phyloP scores from a whole-genome alignment of 2,113 vertebrate species.

The Takifugu bimaculatus region DNA sequence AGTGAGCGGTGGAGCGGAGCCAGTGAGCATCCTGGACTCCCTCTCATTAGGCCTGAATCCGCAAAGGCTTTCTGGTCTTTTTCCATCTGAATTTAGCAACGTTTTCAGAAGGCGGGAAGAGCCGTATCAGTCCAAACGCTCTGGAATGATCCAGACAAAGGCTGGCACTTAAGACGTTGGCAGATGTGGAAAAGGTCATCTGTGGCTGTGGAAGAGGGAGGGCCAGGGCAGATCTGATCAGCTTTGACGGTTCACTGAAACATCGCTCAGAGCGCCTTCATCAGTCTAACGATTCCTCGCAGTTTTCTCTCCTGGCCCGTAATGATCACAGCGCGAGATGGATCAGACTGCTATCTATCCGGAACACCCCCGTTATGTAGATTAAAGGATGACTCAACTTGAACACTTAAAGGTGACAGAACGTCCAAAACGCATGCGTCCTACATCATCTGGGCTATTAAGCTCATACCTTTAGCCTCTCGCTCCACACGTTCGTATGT shows the following conservation, averaged over 20 bases:
- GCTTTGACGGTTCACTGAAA: constrained; percentile 59
- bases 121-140: constrained; percentile 33
- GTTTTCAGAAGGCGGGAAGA: constrained; percentile 15
- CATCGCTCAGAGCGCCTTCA: constrained; percentile 59
- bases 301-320: constrained; percentile 14
- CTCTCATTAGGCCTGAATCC: constrained; percentile 52
- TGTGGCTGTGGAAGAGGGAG: constrained; percentile 18
- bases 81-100: constrained; percentile 15
- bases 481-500: constrained; percentile 49
- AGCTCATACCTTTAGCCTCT: constrained; percentile 47
- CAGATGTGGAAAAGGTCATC: constrained; percentile 68
- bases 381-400: background rate
- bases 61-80: constrained; percentile 17
- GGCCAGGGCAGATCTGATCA: constrained; percentile 27
- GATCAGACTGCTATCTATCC: constrained; percentile 27
- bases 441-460: constrained; percentile 26
- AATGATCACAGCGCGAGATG: constrained; percentile 5
- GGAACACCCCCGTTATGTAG: constrained; percentile 6
- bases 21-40: constrained; percentile 41
- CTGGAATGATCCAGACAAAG: constrained; percentile 40
- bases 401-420: constrained; percentile 24
- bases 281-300: constrained; percentile 57
- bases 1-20: constrained; percentile 32
- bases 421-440: constrained; percentile 30
- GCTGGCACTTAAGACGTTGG: constrained; percentile 35